Percentiles rank a stretch among this genome's conserved stretches.
Evolutionary conservation across 2,888 invertebrate genomes (phyloP).

Genomic region (Perizoma affinitatum): DNA sequence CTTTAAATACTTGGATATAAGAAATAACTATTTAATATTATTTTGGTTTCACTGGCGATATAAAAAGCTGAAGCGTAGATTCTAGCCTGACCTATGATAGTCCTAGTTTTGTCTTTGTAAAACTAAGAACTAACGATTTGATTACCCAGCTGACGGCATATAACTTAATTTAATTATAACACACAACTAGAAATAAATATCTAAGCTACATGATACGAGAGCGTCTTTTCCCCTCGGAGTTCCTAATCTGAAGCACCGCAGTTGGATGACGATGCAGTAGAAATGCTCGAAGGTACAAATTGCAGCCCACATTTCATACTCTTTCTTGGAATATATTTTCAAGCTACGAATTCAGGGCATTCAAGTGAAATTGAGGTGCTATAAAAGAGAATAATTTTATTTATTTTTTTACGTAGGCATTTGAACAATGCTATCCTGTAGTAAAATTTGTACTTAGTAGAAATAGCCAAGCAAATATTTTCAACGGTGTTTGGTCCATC

Average conservation of each 20-base stretch:
- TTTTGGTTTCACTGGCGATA: no score
- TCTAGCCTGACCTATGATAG: no score
- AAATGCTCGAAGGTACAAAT: slow-evolving; percentile 24
- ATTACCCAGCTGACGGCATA: no score
- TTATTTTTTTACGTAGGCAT: no score
- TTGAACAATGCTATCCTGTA: slow-evolving; percentile 17
- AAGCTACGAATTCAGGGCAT: not conserved
- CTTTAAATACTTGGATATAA: no score
- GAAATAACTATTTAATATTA: no score
- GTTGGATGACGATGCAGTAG: slow-evolving; percentile 16
- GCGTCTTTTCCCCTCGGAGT: not conserved
- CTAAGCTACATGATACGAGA: not conserved
- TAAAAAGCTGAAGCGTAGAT: no score
- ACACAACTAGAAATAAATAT: not conserved
- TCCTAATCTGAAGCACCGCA: slow-evolving; percentile 24
- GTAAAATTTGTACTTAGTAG: slow-evolving; percentile 49
- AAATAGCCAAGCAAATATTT: slow-evolving; percentile 45
- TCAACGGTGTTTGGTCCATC: slow-evolving; percentile 56
- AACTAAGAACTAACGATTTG: no score
- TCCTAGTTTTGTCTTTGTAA: no score
- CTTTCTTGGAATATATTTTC: slow-evolving; percentile 11
- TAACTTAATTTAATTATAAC: not conserved
- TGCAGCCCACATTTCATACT: slow-evolving; percentile 36
- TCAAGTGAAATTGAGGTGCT: no score
- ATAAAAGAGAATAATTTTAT: no score